These are phyloP conservation scores for Fragum sueziense DNA, from an alignment of 2,888 invertebrate species.

Conservation along the genomic window DNA sequence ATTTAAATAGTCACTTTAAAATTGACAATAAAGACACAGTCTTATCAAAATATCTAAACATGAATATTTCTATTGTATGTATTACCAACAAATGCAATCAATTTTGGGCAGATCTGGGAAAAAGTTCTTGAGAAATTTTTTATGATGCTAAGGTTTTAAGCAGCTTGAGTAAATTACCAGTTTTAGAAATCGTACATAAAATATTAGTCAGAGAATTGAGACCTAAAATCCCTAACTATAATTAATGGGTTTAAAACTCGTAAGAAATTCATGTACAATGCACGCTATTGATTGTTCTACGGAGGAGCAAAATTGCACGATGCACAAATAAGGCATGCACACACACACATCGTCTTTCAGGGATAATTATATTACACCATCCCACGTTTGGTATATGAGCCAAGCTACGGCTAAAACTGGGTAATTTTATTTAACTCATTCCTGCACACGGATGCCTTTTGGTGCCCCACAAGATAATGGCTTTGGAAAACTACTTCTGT, in stretches of 20 bases:
- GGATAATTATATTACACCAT: slow-evolving; percentile 50
- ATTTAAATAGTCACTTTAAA: too few species aligned
- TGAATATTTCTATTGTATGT: too few species aligned
- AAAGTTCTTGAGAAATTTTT: neutral
- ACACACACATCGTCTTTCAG: slow-evolving; percentile 29
- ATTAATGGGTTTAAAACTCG: slow-evolving; percentile 47
- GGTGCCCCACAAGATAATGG: neutral
- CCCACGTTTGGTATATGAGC: slow-evolving; percentile 2
- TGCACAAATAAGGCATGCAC: slow-evolving; percentile 33
- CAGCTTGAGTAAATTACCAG: neutral
- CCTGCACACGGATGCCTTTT: neutral
- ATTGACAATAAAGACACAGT: too few species aligned
- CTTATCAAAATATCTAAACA: too few species aligned
- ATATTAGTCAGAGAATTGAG: neutral
- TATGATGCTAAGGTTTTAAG: neutral
- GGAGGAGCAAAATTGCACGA: slow-evolving; percentile 36
- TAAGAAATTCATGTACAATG: slow-evolving; percentile 53
- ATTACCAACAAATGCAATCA: too few species aligned
- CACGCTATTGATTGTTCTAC: slow-evolving; percentile 43
- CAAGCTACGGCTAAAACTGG: too few species aligned
- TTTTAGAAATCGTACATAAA: neutral
- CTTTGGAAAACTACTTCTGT: neutral
- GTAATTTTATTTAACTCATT: too few species aligned
- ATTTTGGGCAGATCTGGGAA: too few species aligned
- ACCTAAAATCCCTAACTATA: slow-evolving; percentile 26